Conservation (phyloP, 1,140 invertebrate species). For the Fopius arisanus region DNA sequence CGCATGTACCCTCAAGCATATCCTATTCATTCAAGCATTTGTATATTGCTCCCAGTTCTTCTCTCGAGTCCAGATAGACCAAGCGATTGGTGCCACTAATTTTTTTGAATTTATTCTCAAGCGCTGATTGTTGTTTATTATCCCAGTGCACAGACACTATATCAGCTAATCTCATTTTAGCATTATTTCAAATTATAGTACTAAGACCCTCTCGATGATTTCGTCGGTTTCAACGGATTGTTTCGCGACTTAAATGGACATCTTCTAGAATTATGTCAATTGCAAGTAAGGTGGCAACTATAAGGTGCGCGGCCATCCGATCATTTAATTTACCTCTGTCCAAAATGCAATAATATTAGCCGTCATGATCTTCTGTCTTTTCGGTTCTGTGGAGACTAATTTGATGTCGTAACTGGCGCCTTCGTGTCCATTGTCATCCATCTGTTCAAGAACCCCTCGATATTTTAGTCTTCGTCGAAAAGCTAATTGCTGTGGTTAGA, state of each 20-base stretch:
- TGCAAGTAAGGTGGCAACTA: not conserved
- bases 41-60: conserved; percentile 12
- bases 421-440: no score
- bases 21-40: conserved; percentile 24
- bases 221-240: not conserved
- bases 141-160: conserved; percentile 26
- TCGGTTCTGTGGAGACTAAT: no score
- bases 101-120: conserved; percentile 12
- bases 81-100: conserved; percentile 14
- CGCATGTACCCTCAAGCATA: not conserved
- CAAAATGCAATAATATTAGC: not conserved
- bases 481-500: no score
- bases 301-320: not conserved
- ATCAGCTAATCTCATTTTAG: not conserved
- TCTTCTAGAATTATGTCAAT: not conserved
- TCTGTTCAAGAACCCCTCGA: no score
- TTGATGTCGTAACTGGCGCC: no score
- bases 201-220: not conserved
- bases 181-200: not conserved
- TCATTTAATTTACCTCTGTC: not conserved
- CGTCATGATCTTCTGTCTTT: not conserved
- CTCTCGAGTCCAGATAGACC: conserved; percentile 3
- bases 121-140: conserved; percentile 8
- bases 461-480: no score
- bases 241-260: not conserved